These are phyloP conservation scores for Dipodomys merriami DNA, from an alignment of 2,113 vertebrate genomes.

Conservation along the genomic window DNA sequence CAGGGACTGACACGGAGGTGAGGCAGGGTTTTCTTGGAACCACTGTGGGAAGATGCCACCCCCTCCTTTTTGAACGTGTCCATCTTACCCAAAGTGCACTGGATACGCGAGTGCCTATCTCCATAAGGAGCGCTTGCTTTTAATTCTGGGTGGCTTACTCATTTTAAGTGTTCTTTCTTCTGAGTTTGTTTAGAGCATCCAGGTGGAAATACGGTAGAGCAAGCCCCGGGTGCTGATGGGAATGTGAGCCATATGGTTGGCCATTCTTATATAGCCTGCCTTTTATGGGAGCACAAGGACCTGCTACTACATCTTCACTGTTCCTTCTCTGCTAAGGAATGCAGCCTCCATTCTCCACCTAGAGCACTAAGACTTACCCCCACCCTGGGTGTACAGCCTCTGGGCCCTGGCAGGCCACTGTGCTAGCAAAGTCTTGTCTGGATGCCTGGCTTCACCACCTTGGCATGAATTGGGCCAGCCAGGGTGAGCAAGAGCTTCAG, in stretches of 20 bases:
- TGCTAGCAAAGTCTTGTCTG: neutral
- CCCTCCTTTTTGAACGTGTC: neutral
- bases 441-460: neutral
- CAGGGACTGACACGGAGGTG: neutral
- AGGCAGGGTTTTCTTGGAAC: rapidly evolving
- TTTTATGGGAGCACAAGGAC: neutral
- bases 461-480: neutral
- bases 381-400: neutral
- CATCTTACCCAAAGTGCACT: neutral
- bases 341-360: neutral
- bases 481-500: neutral
- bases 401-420: conserved; percentile 36
- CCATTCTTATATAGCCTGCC: neutral
- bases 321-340: neutral
- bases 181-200: neutral
- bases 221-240: too few species aligned
- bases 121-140: too few species aligned
- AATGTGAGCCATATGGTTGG: neutral
- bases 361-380: neutral
- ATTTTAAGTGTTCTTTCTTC: neutral
- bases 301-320: neutral
- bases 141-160: neutral
- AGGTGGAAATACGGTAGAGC: neutral
- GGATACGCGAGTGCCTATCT: neutral
- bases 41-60: too few species aligned